Conservation (phyloP, 1,140 invertebrate species). For the Lethrus apterus region DNA sequence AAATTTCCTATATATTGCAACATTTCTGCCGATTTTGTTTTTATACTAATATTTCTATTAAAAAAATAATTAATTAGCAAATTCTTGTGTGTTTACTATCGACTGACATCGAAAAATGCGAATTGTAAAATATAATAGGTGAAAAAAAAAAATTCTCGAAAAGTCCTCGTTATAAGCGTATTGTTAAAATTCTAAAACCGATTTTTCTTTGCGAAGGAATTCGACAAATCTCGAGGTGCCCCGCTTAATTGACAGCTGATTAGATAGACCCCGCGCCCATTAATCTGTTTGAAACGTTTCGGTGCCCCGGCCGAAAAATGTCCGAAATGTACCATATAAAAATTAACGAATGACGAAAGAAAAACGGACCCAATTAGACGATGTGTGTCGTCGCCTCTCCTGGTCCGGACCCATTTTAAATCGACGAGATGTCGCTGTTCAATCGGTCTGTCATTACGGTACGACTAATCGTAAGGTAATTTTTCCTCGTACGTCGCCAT, state of each 20-base stretch:
- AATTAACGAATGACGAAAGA: constrained; percentile 15
- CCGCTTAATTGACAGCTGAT: constrained; percentile 20
- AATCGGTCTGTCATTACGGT: neutral
- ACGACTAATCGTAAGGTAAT: neutral
- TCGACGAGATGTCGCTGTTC: neutral
- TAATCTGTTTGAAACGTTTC: constrained; percentile 10
- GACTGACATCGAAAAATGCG: too few relatives aligned
- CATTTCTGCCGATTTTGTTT: too few relatives aligned
- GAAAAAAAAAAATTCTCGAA: too few relatives aligned
- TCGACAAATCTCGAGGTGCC: constrained; percentile 15
- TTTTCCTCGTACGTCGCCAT: neutral
- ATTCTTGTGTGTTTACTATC: too few relatives aligned
- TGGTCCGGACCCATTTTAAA: neutral
- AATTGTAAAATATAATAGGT: too few relatives aligned
- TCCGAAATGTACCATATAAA: constrained; percentile 15
- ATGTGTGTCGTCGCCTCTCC: neutral
- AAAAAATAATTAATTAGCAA: too few relatives aligned
- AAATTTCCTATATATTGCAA: too few relatives aligned
- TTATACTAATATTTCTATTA: too few relatives aligned
- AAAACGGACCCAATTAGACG: constrained; percentile 14
- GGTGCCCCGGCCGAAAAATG: constrained; percentile 3
- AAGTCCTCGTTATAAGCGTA: constrained; percentile 3
- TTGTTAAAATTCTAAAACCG: constrained; percentile 9
- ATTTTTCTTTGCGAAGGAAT: constrained; percentile 12
- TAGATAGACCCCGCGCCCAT: constrained; percentile 13